A percentile compares a stretch with the other conserved stretches of the same genome.
Conservation (phyloP, 2,113 vertebrate species). For the Crypturellus undulatus region DNA sequence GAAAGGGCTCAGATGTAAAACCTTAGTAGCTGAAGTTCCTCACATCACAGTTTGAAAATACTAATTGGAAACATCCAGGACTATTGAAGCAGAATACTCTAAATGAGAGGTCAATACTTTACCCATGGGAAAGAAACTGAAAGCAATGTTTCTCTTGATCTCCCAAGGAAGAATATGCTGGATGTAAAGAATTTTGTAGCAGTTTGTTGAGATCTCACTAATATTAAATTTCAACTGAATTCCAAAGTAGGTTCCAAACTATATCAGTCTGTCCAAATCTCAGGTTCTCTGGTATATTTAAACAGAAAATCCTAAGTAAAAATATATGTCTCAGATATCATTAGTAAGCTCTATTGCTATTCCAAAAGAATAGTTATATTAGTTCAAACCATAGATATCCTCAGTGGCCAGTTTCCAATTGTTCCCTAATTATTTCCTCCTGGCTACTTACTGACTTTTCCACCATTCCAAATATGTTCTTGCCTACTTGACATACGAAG, state of each 20-base stretch:
- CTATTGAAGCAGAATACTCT: neutral
- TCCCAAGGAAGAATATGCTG: neutral
- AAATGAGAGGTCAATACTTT: neutral
- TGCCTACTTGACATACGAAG: fast-evolving
- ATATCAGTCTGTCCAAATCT: neutral
- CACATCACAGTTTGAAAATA: neutral
- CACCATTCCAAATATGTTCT: neutral
- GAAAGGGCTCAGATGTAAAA: neutral
- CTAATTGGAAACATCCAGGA: neutral
- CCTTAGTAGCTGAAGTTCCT: neutral
- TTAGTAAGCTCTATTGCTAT: neutral
- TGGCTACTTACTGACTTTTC: neutral
- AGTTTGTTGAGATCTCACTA: neutral
- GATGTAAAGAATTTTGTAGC: neutral
- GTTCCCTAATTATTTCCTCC: neutral
- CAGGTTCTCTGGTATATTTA: neutral
- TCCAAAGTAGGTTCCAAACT: neutral
- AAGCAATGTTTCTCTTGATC: neutral
- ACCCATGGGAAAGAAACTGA: neutral
- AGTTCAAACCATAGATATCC: neutral
- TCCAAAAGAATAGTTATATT: neutral
- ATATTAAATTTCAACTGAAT: neutral
- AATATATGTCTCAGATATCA: fast-evolving
- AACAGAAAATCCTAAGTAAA: neutral
- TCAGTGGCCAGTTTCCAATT: neutral